Evolutionary conservation across 2,888 invertebrate species (phyloP).

Genomic region (Eupithecia vulgata): DNA sequence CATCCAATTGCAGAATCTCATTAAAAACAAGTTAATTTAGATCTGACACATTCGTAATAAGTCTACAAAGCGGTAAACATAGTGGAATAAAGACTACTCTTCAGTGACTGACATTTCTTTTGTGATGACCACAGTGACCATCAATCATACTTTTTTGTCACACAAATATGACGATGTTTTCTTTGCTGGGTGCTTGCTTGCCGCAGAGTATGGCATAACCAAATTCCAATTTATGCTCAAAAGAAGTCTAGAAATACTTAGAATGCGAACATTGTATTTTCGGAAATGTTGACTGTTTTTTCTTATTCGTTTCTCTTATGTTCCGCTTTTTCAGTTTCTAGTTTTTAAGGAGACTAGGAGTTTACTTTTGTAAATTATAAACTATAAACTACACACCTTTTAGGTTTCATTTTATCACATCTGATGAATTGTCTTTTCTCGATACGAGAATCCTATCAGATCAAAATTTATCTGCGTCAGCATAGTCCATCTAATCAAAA

Average conservation of each 20-base stretch:
- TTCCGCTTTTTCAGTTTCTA: not conserved
- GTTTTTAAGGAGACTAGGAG: not conserved
- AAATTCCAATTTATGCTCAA: not conserved
- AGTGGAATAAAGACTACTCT: constrained; percentile 57
- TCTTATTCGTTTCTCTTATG: not conserved
- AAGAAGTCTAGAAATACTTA: not conserved
- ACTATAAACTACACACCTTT: not conserved
- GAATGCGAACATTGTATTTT: not conserved
- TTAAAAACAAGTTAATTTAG: constrained; percentile 41
- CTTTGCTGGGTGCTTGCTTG: constrained; percentile 65
- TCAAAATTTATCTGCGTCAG: not conserved
- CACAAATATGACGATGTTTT: constrained; percentile 78
- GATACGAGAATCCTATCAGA: not conserved
- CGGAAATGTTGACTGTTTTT: not conserved
- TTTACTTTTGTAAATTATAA: not conserved
- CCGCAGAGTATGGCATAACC: constrained; percentile 11
- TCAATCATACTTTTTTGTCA: constrained; percentile 82
- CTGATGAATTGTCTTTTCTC: not conserved
- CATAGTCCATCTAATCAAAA: not conserved
- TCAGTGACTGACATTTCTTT: constrained; percentile 69
- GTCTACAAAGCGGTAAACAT: constrained; percentile 50
- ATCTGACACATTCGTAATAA: constrained; percentile 45
- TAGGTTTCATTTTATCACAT: not conserved
- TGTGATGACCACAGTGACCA: constrained; percentile 68
- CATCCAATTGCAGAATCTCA: constrained; percentile 27